phyloP scores from a whole-genome alignment of 1,140 invertebrate genomes.

The Steinernema khuongi region DNA sequence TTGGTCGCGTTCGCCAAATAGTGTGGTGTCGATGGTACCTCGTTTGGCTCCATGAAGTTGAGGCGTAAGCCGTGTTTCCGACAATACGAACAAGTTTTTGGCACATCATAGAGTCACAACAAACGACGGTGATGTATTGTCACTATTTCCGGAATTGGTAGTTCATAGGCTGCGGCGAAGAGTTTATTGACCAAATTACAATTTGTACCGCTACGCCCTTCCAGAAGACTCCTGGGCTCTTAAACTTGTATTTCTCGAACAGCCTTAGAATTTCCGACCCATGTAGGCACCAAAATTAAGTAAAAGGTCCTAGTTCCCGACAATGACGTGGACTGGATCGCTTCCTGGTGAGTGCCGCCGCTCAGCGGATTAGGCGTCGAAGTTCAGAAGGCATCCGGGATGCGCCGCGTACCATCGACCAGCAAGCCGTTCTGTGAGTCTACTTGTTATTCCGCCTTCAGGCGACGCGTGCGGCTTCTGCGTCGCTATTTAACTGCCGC shows the following conservation, averaged over 20 bases:
- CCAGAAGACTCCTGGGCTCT: too few species aligned
- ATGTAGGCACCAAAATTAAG: too few species aligned
- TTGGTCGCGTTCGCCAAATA: too few species aligned
- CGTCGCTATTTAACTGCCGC: background rate
- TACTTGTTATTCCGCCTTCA: slow-evolving; percentile 10
- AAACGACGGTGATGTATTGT: background rate
- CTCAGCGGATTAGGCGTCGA: background rate
- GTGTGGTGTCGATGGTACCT: too few species aligned
- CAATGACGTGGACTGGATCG: too few species aligned
- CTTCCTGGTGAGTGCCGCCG: background rate
- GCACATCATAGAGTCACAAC: slow-evolving; percentile 3
- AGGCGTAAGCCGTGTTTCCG: background rate
- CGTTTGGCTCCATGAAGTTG: too few species aligned
- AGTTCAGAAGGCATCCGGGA: background rate
- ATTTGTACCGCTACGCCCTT: too few species aligned
- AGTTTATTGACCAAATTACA: background rate
- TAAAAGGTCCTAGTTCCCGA: too few species aligned
- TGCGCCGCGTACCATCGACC: background rate
- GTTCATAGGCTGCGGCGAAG: background rate
- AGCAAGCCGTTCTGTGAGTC: background rate
- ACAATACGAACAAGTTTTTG: slow-evolving; percentile 1
- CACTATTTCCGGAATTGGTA: slow-evolving; percentile 1
- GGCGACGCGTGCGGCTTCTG: slow-evolving; percentile 2
- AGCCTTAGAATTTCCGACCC: too few species aligned
- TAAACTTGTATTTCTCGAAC: too few species aligned